phyloP scores from a whole-genome alignment of 2,797 vertebrate species.

The Gymnoscopelus braueri region DNA sequence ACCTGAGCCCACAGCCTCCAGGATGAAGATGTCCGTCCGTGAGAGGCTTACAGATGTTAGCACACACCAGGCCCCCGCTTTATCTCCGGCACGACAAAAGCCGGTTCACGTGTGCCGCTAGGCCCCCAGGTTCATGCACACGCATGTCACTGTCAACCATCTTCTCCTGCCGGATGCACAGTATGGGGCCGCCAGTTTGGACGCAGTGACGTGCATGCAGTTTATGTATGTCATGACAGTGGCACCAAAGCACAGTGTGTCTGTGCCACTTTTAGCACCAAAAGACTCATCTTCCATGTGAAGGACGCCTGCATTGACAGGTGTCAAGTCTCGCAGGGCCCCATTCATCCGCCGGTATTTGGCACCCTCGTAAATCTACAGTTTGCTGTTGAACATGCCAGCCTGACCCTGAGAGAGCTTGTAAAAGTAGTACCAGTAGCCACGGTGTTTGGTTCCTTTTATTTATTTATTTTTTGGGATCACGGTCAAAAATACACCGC shows the following conservation, averaged over 20 bases:
- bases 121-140: too few species aligned
- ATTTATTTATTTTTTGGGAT: too few species aligned
- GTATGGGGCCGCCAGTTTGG: too few species aligned
- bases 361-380: conserved; percentile 58
- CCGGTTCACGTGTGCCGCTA: neutral
- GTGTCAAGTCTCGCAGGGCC: conserved; percentile 60
- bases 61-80: neutral
- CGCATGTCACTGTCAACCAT: too few species aligned
- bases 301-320: conserved; percentile 39
- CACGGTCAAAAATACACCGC: too few species aligned
- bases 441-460: too few species aligned
- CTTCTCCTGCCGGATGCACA: too few species aligned
- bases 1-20: conserved; percentile 34
- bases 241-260: too few species aligned
- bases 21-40: conserved; percentile 31
- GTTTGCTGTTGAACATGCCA: conserved; percentile 52
- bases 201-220: too few species aligned
- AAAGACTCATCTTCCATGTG: neutral
- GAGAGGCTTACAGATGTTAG: conserved; percentile 29
- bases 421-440: conserved; percentile 37
- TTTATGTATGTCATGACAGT: too few species aligned
- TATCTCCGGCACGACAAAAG: neutral
- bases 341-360: conserved; percentile 39
- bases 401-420: conserved; percentile 9
- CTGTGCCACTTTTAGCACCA: too few species aligned